Conservation (phyloP, 2,113 vertebrate genomes). For the Poeciliopsis retropinna region DNA sequence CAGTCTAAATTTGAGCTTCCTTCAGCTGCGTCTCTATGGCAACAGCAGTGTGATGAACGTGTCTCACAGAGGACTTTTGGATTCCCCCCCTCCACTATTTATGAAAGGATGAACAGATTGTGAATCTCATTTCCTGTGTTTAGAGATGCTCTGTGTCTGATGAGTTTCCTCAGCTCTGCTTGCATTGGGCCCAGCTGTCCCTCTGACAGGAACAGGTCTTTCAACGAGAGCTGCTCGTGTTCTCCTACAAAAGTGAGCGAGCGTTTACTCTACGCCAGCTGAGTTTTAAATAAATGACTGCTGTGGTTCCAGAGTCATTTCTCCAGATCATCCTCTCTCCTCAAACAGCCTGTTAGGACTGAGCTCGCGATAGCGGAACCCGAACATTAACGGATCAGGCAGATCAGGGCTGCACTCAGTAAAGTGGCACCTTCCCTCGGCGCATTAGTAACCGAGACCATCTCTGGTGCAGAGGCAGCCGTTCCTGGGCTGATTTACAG, state of each 20-base stretch:
- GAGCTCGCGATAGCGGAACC: constrained; percentile 12
- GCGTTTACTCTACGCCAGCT: neutral
- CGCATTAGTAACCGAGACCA: constrained; percentile 6
- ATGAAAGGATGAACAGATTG: constrained; percentile 47
- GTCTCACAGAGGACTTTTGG: constrained; percentile 18
- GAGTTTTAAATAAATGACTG: constrained; percentile 1
- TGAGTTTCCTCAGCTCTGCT: constrained; percentile 4
- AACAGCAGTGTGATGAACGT: constrained; percentile 46
- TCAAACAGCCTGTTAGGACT: constrained; percentile 19
- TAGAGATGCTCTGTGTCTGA: constrained; percentile 52
- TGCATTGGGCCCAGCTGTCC: constrained; percentile 8
- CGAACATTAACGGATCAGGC: constrained; percentile 51
- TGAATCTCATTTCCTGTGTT: constrained; percentile 62
- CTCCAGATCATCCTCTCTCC: constrained; percentile 5
- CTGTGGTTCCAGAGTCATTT: constrained; percentile 27
- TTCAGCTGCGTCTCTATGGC: constrained; percentile 3
- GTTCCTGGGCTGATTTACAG: constrained; percentile 15
- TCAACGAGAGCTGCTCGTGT: constrained; percentile 1
- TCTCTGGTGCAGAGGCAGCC: constrained; percentile 4
- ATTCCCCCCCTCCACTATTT: constrained; percentile 22
- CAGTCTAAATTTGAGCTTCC: neutral
- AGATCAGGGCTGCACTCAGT: constrained; percentile 17
- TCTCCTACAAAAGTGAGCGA: neutral
- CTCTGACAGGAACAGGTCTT: constrained; percentile 8
- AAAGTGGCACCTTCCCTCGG: constrained; percentile 28